These are phyloP conservation scores for Drosophila atroscutellata DNA, from an alignment of 2,888 invertebrate genomes.

Conservation along the genomic window DNA sequence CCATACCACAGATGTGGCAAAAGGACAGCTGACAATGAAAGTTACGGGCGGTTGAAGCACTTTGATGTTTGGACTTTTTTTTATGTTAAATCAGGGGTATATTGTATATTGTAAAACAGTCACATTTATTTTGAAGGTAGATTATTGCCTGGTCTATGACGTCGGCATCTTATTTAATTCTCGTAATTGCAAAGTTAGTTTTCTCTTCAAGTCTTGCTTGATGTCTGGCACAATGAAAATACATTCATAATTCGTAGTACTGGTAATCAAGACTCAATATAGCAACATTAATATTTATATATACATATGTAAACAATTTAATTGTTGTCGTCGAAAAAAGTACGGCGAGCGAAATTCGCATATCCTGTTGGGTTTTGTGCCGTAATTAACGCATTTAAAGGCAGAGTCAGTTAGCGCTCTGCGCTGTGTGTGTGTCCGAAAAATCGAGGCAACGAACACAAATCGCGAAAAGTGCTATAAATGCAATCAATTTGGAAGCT, in stretches of 20 bases:
- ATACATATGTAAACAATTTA: constrained; percentile 72
- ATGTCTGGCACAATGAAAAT: background rate
- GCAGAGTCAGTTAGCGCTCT: constrained; percentile 67
- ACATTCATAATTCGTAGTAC: background rate
- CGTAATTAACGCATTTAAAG: constrained; percentile 77
- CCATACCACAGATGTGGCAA: background rate
- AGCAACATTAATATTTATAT: background rate
- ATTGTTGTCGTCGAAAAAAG: constrained; percentile 83
- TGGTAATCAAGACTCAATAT: background rate
- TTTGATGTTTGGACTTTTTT: background rate
- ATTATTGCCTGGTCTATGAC: background rate
- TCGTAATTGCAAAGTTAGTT: background rate
- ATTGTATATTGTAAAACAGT: constrained; percentile 4
- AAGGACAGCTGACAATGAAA: background rate
- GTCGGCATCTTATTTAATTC: background rate
- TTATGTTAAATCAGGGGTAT: background rate
- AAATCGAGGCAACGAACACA: constrained; percentile 4
- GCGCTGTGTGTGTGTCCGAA: constrained; percentile 53
- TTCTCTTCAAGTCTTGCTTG: background rate
- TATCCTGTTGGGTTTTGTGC: constrained; percentile 64
- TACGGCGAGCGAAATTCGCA: constrained; percentile 82
- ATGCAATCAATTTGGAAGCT: constrained; percentile 95
- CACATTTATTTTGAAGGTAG: background rate
- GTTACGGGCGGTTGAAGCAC: constrained; percentile 29
- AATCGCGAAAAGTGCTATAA: constrained; percentile 94